These are phyloP conservation scores for Drosophila lowei DNA, from an alignment of 1,140 invertebrate genomes.

Conservation along the genomic window DNA sequence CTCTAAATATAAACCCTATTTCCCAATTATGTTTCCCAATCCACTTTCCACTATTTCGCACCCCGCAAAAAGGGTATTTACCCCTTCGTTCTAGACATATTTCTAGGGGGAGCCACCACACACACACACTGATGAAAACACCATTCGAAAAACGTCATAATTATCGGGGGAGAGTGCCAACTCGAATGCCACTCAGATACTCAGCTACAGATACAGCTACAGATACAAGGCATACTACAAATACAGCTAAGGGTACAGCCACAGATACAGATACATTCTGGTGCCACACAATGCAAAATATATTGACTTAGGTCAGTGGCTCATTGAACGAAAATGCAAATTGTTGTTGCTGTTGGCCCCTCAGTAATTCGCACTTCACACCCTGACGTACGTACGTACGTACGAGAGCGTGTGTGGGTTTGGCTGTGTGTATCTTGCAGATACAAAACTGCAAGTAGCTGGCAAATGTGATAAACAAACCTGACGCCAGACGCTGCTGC, in stretches of 20 bases:
- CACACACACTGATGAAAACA: conserved; percentile 27
- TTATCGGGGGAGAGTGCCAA: conserved; percentile 70
- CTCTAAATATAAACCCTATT: too few species aligned
- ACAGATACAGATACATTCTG: conserved; percentile 53
- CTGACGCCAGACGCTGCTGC: conserved; percentile 54
- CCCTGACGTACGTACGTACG: conserved; percentile 27
- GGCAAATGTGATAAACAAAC: conserved; percentile 77
- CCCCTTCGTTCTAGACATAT: neutral
- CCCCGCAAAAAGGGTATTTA: neutral
- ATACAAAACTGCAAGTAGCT: conserved; percentile 77
- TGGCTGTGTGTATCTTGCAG: conserved; percentile 58
- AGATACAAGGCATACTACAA: conserved; percentile 25
- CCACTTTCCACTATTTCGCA: too few species aligned
- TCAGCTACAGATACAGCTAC: conserved; percentile 23
- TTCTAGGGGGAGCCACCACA: neutral
- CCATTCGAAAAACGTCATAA: conserved; percentile 66
- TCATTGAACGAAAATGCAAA: conserved; percentile 82
- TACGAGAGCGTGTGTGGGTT: conserved; percentile 12
- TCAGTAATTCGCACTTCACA: conserved; percentile 77
- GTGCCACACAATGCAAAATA: conserved; percentile 74
- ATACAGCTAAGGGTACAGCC: conserved; percentile 19
- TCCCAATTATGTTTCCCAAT: too few species aligned
- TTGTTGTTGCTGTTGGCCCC: conserved; percentile 62
- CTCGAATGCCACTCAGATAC: conserved; percentile 28
- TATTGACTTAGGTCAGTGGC: conserved; percentile 82